Conservation (phyloP, 2,888 invertebrate species). For the Ommatoiulus sabulosus region DNA sequence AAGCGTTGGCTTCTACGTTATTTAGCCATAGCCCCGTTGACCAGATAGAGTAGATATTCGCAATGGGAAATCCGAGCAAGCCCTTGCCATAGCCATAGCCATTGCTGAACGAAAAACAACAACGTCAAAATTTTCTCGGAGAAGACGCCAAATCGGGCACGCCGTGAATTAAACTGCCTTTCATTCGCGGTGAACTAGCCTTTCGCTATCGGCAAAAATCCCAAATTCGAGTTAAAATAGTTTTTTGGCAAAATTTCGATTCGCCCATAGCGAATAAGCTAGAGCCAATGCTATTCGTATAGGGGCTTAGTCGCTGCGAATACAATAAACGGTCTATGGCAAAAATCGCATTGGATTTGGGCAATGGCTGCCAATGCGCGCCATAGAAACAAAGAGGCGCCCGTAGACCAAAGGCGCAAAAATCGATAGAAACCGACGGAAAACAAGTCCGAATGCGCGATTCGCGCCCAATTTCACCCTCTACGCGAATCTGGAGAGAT, state of each 20-base stretch:
- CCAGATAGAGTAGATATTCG: background rate
- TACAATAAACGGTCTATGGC: constrained; percentile 48
- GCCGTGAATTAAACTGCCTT: constrained; percentile 56
- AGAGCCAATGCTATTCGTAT: constrained; percentile 55
- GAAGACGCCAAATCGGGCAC: constrained; percentile 55
- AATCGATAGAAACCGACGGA: background rate
- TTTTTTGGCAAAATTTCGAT: background rate
- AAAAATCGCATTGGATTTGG: constrained; percentile 38
- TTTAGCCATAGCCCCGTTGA: background rate
- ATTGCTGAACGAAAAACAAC: constrained; percentile 55
- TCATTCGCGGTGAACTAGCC: background rate
- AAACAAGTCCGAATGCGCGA: background rate
- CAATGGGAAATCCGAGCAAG: constrained; percentile 17
- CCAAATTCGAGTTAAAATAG: background rate
- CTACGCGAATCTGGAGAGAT: background rate
- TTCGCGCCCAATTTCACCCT: background rate
- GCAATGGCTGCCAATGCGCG: constrained; percentile 55
- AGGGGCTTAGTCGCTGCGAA: constrained; percentile 45
- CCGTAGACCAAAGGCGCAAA: background rate
- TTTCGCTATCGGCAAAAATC: background rate
- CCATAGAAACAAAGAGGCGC: constrained; percentile 35
- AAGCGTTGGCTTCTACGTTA: background rate
- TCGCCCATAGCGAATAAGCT: constrained; percentile 17
- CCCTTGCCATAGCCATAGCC: background rate
- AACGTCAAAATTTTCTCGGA: constrained; percentile 29